phyloP scores from a whole-genome alignment of 2,113 vertebrate genomes.

The Motacilla alba region DNA sequence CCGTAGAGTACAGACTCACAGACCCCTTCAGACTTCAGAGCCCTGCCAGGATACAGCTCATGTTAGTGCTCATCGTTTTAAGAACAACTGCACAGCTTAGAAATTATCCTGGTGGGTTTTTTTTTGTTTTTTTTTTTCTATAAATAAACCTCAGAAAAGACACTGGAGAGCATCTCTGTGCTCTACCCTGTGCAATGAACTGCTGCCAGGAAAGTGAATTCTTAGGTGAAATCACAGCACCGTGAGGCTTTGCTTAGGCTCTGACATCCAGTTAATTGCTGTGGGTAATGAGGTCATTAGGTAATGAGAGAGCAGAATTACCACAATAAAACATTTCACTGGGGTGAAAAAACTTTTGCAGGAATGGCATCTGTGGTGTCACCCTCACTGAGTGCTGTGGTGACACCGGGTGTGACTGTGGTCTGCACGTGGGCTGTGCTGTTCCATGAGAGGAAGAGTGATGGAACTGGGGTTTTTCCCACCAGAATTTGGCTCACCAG shows the following conservation, averaged over 20 bases:
- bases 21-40: constrained; percentile 80
- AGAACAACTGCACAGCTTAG: background rate
- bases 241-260: background rate
- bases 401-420: background rate
- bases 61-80: background rate
- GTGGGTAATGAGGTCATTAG: background rate
- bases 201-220: background rate
- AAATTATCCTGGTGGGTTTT: background rate
- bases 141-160: background rate
- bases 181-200: background rate
- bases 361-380: background rate
- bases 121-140: background rate
- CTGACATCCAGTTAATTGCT: background rate
- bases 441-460: background rate
- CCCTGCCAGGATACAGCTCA: constrained; percentile 66
- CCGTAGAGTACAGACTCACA: constrained; percentile 90
- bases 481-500: background rate
- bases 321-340: background rate
- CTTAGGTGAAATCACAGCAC: background rate
- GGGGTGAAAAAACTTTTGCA: background rate
- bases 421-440: background rate
- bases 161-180: background rate
- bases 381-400: background rate
- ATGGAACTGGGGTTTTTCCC: background rate
- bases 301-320: background rate